A percentile compares a stretch with the other conserved stretches of the same genome.
phyloP scores from a whole-genome alignment of 2,113 vertebrate genomes.

The Ranitomeya variabilis region DNA sequence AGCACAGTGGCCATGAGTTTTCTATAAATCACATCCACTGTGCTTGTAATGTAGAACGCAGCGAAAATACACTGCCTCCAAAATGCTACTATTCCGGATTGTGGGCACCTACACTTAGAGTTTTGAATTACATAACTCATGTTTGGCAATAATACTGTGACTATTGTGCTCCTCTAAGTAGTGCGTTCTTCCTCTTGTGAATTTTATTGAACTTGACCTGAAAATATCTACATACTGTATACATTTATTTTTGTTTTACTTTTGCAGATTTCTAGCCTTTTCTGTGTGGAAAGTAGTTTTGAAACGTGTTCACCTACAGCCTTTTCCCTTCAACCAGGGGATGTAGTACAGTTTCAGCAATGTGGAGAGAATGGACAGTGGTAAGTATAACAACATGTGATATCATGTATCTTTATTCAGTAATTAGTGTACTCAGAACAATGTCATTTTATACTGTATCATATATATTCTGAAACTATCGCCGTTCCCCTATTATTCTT shows the following conservation, averaged over 20 bases:
- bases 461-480: neutral
- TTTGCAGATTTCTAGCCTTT: constrained; percentile 72
- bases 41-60: too few relatives aligned
- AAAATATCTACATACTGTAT: neutral
- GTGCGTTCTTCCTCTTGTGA: neutral
- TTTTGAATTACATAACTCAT: too few relatives aligned
- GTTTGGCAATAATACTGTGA: too few relatives aligned
- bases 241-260: constrained; percentile 40
- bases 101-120: too few relatives aligned
- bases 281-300: constrained; percentile 79
- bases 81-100: too few relatives aligned
- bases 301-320: constrained; percentile 72
- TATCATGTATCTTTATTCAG: neutral
- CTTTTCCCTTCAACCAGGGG: constrained; percentile 72
- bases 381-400: constrained; percentile 68
- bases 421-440: neutral
- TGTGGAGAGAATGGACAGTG: constrained; percentile 81
- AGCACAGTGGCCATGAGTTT: too few relatives aligned
- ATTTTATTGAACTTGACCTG: neutral
- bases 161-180: neutral
- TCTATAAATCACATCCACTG: too few relatives aligned
- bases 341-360: constrained; percentile 79
- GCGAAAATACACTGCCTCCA: too few relatives aligned
- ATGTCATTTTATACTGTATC: neutral
- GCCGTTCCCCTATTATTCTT: neutral